Evolutionary conservation across 2,797 vertebrate genomes (phyloP).

Genomic region (Cichlasoma orientale): DNA sequence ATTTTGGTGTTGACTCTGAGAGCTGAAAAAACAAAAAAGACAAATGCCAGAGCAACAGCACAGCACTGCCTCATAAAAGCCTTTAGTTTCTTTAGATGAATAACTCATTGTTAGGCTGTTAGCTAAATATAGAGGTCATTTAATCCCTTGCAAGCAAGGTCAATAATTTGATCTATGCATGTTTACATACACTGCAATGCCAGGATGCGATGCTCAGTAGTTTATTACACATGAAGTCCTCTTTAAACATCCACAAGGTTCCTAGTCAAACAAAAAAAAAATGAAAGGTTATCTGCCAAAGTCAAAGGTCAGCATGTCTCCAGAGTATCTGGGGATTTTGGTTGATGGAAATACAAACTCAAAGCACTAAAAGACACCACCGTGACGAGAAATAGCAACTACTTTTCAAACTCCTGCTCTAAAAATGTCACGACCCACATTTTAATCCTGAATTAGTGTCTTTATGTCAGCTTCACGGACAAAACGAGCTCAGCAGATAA

Average conservation of each 20-base stretch:
- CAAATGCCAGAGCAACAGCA: not conserved
- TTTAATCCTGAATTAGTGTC: not conserved
- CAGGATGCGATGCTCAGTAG: not conserved
- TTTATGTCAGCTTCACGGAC: not conserved
- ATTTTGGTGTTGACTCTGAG: not conserved
- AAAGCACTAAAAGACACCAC: not conserved
- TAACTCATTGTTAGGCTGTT: not conserved
- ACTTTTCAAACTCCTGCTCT: not conserved
- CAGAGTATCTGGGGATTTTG: not conserved
- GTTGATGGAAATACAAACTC: not conserved
- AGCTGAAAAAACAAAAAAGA: not conserved
- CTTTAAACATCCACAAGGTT: not conserved
- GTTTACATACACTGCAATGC: not conserved
- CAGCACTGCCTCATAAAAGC: not conserved
- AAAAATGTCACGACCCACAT: slow-evolving; percentile 2
- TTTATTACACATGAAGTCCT: not conserved
- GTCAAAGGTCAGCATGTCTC: not conserved
- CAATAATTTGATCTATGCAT: not conserved
- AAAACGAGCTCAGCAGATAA: slow-evolving; percentile 7
- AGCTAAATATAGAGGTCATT: not conserved
- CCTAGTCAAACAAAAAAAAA: not conserved
- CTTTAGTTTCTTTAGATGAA: not conserved
- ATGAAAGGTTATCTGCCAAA: not conserved
- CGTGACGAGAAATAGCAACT: not conserved
- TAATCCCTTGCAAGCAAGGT: not conserved